A percentile compares a stretch with the other conserved stretches of the same genome.
phyloP scores from a whole-genome alignment of 1,140 invertebrate genomes.

The Cotesia vestalis region DNA sequence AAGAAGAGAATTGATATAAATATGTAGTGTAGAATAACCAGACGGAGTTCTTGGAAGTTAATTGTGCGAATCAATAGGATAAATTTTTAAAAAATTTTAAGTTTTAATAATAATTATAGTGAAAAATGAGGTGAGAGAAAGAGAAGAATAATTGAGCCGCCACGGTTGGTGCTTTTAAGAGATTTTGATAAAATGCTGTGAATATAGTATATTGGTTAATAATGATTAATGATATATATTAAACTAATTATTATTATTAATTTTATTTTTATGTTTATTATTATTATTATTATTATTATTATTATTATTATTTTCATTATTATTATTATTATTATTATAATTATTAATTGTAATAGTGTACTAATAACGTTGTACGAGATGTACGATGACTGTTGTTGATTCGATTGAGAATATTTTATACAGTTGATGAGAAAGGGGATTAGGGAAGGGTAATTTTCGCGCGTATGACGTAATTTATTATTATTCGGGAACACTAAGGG shows the following conservation, averaged over 20 bases:
- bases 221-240: too few species aligned
- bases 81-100: background rate
- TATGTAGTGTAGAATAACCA: too few species aligned
- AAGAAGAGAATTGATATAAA: too few species aligned
- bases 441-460: background rate
- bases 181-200: conserved; percentile 67
- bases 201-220: conserved; percentile 54
- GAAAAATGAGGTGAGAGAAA: conserved; percentile 26
- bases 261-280: too few species aligned
- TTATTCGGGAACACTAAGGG: conserved; percentile 4
- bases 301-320: too few species aligned
- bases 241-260: too few species aligned
- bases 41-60: too few species aligned
- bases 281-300: too few species aligned
- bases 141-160: conserved; percentile 49
- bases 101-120: background rate
- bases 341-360: conserved; percentile 62
- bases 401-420: conserved; percentile 67
- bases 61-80: conserved; percentile 7
- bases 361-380: conserved; percentile 58
- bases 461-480: conserved; percentile 3
- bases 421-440: conserved; percentile 45
- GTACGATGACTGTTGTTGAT: conserved; percentile 65
- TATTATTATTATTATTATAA: conserved; percentile 62
- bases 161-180: conserved; percentile 65